phyloP scores from a whole-genome alignment of 2,113 vertebrate genomes.

The Notechis scutatus region DNA sequence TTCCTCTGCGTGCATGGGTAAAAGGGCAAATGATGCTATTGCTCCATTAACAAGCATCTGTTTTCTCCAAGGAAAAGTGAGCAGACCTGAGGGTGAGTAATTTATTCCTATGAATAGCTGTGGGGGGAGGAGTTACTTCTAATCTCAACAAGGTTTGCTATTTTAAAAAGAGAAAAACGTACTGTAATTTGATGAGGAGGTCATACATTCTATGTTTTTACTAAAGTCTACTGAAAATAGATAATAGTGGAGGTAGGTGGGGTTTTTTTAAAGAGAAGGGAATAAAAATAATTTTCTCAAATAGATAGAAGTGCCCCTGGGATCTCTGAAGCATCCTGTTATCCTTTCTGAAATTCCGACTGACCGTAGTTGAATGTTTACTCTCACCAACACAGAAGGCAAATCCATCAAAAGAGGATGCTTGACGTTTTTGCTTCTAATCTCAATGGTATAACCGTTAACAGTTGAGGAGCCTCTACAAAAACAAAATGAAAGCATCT shows the following conservation, averaged over 20 bases:
- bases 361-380: background rate
- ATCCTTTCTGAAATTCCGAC: background rate
- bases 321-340: background rate
- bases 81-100: background rate
- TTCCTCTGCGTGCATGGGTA: background rate
- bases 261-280: background rate
- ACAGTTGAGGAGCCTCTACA: too few relatives aligned
- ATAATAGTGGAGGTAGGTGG: background rate
- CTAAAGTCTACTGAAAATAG: background rate
- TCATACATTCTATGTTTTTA: background rate
- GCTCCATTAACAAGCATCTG: background rate
- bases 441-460: too few relatives aligned
- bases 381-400: too few relatives aligned
- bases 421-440: too few relatives aligned
- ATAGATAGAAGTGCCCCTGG: too few relatives aligned
- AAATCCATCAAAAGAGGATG: too few relatives aligned
- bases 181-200: too few relatives aligned
- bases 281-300: background rate
- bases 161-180: background rate
- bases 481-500: too few relatives aligned
- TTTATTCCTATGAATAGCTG: background rate
- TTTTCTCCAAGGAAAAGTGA: slow-evolving; percentile 26
- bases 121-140: background rate
- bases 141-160: background rate
- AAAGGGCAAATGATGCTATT: background rate